These are phyloP conservation scores for Elephas maximus DNA, from an alignment of 2,113 vertebrate species.

Conservation along the genomic window DNA sequence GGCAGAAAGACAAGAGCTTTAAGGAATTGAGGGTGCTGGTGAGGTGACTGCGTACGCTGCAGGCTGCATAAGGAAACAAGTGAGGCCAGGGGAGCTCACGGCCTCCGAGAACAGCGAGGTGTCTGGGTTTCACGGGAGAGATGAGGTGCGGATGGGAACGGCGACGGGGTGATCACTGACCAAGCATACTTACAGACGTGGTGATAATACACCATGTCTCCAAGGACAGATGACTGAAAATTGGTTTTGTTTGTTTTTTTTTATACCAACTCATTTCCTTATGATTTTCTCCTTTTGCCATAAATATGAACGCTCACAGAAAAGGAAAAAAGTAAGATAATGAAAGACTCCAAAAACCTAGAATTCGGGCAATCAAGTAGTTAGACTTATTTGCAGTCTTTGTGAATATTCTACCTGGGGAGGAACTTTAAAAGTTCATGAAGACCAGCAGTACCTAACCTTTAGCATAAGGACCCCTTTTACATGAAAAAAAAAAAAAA, in stretches of 20 bases:
- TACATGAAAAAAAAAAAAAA: neutral
- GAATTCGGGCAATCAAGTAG: neutral
- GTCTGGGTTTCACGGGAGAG: neutral
- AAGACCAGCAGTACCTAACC: neutral
- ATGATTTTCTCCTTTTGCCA: neutral
- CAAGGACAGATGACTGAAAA: neutral
- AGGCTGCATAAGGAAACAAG: neutral
- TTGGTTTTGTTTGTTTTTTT: no score
- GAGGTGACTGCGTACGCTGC: neutral
- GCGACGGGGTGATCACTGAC: neutral
- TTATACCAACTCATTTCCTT: neutral
- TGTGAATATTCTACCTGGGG: neutral
- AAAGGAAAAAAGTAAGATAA: neutral
- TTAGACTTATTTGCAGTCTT: neutral
- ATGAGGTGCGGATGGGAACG: no score
- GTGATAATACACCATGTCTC: neutral
- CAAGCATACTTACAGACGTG: neutral
- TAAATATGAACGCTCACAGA: neutral
- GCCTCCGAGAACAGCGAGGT: neutral
- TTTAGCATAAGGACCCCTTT: neutral
- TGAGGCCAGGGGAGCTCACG: neutral
- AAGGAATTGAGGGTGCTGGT: neutral
- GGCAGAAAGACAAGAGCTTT: neutral
- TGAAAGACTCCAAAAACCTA: neutral
- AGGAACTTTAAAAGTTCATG: neutral